Evolutionary conservation across 2,888 invertebrate genomes (phyloP).

Genomic region (Lasioglossum figueresi): DNA sequence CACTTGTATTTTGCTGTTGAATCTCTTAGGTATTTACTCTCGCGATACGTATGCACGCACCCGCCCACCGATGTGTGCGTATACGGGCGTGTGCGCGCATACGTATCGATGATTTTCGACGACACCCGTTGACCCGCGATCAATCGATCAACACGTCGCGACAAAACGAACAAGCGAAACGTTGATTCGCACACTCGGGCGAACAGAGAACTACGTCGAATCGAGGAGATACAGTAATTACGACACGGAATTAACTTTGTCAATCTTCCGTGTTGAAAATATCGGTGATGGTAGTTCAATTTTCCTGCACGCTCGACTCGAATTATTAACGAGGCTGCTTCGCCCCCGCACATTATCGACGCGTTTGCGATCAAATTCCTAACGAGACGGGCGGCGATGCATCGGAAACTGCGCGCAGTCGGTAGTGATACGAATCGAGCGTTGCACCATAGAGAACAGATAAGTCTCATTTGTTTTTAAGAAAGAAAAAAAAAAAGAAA

Average conservation of each 20-base stretch:
- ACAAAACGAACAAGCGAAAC: slow-evolving; percentile 24
- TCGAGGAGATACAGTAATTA: slow-evolving; percentile 42
- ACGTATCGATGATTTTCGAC: slow-evolving; percentile 36
- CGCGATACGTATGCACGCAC: slow-evolving; percentile 21
- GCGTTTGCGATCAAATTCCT: background rate
- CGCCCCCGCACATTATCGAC: background rate
- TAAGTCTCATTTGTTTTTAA: slow-evolving; percentile 7
- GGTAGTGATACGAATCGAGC: slow-evolving; percentile 71
- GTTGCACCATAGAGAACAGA: slow-evolving; percentile 61
- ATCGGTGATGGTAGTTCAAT: slow-evolving; percentile 76
- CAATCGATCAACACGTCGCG: slow-evolving; percentile 19
- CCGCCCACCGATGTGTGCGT: background rate
- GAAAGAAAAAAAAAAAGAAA: background rate
- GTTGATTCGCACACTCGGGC: slow-evolving; percentile 17
- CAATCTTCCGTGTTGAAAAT: slow-evolving; percentile 47
- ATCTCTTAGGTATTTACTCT: slow-evolving; percentile 57
- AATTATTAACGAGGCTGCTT: slow-evolving; percentile 63
- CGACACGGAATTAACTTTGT: slow-evolving; percentile 45
- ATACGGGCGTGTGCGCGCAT: background rate
- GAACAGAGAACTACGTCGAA: slow-evolving; percentile 20
- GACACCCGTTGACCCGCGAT: slow-evolving; percentile 34
- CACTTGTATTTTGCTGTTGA: slow-evolving; percentile 71
- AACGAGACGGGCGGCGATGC: background rate
- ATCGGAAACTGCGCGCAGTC: background rate
- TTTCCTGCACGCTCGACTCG: slow-evolving; percentile 75